These are phyloP conservation scores for Leptinotarsa rubiginosa DNA, from an alignment of 2,888 invertebrate species.

Conservation along the genomic window DNA sequence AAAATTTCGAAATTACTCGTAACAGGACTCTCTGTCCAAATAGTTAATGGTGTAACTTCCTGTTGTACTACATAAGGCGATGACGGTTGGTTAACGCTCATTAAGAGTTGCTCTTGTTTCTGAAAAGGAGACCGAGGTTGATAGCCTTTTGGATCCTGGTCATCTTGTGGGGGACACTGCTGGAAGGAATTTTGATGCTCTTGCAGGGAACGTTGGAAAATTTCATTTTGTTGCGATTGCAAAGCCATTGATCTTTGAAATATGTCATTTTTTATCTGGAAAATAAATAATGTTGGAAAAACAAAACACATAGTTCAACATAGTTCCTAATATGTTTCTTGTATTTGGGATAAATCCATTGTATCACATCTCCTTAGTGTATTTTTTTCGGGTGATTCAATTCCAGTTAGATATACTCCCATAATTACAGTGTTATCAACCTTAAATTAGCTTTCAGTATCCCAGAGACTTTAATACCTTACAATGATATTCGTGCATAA, in stretches of 20 bases:
- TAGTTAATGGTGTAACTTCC: neutral
- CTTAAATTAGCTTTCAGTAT: too few relatives aligned
- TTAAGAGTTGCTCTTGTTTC: conserved; percentile 2
- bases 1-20: conserved; percentile 5
- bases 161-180: neutral
- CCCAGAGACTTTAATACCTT: too few relatives aligned
- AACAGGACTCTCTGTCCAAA: conserved; percentile 13
- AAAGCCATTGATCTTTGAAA: conserved; percentile 24
- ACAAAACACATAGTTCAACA: too few relatives aligned
- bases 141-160: neutral
- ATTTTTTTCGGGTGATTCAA: too few relatives aligned
- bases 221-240: conserved; percentile 30
- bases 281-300: conserved; percentile 10
- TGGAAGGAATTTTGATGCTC: conserved; percentile 19
- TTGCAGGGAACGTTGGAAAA: conserved; percentile 26
- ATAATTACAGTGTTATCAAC: too few relatives aligned
- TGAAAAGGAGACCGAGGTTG: conserved; percentile 8
- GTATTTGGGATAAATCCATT: too few relatives aligned
- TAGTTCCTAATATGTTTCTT: too few relatives aligned
- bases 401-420: too few relatives aligned
- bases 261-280: conserved; percentile 35
- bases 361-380: too few relatives aligned
- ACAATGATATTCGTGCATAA: too few relatives aligned
- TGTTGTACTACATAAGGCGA: neutral
- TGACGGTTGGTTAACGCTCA: neutral